Base-by-base conservation (phyloP, 2,797 vertebrate species). In the Xiphorhynchus erythropygius region DNA sequence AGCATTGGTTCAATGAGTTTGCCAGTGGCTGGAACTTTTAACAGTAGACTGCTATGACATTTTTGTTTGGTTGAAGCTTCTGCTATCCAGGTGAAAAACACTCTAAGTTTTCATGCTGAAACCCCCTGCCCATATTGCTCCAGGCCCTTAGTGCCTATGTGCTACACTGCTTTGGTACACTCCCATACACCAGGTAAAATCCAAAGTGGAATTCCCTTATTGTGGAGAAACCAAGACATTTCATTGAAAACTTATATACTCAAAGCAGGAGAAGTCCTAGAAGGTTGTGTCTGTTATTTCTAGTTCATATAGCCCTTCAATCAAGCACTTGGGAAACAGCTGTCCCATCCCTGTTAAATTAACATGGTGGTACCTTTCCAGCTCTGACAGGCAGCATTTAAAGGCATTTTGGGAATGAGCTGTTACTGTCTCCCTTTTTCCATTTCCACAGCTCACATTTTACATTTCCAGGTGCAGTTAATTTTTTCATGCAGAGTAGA, bases 121-220 rank as follows among this genome's bases (percentile, higher is more conserved):
- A n/a, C 2, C 2, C 7, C 10, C 27, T 55, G 18, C 17, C 24
- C 30, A 33, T 83, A 8, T 30, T 63, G 18, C 32, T 60, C 44
- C 18, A 22, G 55, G 5, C 63, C 23, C 62, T 71, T 0, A 0
- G 32, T 39, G n/a, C 30, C 41, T 67, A 16, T 18, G 23, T 47
- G 32, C 35, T 49, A 5, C 23, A 21, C 35, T 59, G 37, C 32
- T n/a, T 49, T 14, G 3, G 28, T 30, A 52, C 11, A 63, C 4
- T 2, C 13, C 8, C 13, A 9, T 3, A 8, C 27, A 32, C 13
- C 8, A 32, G 2, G 13, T 22, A 41, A 82, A 73, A 70, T 35
- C 7, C 11, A 28, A 42, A 27, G 3, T 3, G 15, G 24, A 69
- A 10, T 59, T 76, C 13, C 19, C 5, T 4, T 18, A 0, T 10